phyloP scores from a whole-genome alignment of 2,888 invertebrate species.

The Aporophyla nigra region DNA sequence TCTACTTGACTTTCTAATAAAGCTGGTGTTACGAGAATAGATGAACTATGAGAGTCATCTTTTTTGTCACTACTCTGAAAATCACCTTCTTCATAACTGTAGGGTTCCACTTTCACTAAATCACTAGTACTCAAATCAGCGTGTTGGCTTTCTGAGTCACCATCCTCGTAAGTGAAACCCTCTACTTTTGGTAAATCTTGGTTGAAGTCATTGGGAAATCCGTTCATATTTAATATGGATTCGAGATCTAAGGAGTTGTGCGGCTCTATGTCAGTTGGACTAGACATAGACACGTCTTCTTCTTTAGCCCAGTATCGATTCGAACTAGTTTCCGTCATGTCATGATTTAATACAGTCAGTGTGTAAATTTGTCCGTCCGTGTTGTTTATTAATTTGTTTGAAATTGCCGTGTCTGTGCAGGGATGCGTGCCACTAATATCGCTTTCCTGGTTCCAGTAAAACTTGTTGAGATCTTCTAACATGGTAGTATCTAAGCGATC shows the following conservation, averaged over 20 bases:
- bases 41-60: conserved; percentile 84
- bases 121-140: conserved; percentile 92
- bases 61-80: conserved; percentile 85
- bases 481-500: conserved; percentile 94
- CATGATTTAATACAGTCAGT: conserved; percentile 96
- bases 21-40: conserved; percentile 87
- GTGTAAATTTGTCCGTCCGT: conserved; percentile 97
- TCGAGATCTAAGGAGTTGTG: conserved; percentile 94
- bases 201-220: conserved; percentile 91
- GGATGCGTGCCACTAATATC: conserved; percentile 90
- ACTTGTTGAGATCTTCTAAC: conserved; percentile 96
- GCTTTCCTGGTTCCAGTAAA: conserved; percentile 94
- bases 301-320: conserved; percentile 93
- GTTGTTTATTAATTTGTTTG: conserved; percentile 90
- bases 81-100: conserved; percentile 84
- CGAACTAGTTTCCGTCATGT: conserved; percentile 92
- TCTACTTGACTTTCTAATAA: conserved; percentile 89
- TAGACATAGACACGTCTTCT: conserved; percentile 92
- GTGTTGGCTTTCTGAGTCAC: conserved; percentile 94
- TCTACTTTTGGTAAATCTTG: conserved; percentile 93
- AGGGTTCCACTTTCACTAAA: conserved; percentile 88
- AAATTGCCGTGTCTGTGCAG: conserved; percentile 87
- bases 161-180: conserved; percentile 94
- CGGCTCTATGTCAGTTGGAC: conserved; percentile 91
- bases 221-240: conserved; percentile 94